phyloP scores from a whole-genome alignment of 1,140 invertebrate genomes.

The Yoshiicerus persimilis region DNA sequence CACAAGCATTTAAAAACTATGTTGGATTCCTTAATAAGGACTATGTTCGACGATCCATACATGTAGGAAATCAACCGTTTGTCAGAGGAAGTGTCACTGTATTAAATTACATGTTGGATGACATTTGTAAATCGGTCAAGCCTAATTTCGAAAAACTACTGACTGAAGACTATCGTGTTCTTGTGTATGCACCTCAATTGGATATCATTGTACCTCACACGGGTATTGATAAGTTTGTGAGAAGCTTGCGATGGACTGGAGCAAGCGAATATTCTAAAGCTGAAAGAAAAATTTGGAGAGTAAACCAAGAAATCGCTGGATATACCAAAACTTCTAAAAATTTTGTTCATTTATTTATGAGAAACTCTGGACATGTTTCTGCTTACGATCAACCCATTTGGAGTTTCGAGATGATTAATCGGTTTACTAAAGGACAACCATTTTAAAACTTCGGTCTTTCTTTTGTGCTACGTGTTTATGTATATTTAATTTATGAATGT shows the following conservation, averaged over 20 bases:
- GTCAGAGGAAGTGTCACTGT: constrained; percentile 49
- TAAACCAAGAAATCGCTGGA: constrained; percentile 34
- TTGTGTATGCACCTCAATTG: constrained; percentile 43
- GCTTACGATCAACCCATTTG: constrained; percentile 57
- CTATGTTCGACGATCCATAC: constrained; percentile 56
- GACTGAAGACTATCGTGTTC: constrained; percentile 38
- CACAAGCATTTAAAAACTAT: constrained; percentile 55
- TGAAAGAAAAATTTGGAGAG: constrained; percentile 29
- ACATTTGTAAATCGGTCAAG: constrained; percentile 41
- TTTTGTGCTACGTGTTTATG: background rate
- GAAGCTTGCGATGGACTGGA: constrained; percentile 29
- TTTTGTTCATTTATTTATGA: constrained; percentile 25
- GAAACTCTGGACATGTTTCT: constrained; percentile 35
- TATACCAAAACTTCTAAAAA: constrained; percentile 25
- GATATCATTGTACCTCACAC: constrained; percentile 44
- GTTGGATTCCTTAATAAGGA: constrained; percentile 53
- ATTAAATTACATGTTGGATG: constrained; percentile 24
- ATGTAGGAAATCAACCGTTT: constrained; percentile 59
- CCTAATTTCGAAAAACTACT: constrained; percentile 39
- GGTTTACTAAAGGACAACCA: constrained; percentile 54
- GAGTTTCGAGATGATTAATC: constrained; percentile 58
- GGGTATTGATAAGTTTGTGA: constrained; percentile 15
- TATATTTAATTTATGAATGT: background rate
- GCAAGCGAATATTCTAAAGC: background rate
- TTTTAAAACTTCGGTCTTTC: background rate